These are phyloP conservation scores for Venturia canescens DNA, from an alignment of 1,140 invertebrate genomes.

Conservation along the genomic window DNA sequence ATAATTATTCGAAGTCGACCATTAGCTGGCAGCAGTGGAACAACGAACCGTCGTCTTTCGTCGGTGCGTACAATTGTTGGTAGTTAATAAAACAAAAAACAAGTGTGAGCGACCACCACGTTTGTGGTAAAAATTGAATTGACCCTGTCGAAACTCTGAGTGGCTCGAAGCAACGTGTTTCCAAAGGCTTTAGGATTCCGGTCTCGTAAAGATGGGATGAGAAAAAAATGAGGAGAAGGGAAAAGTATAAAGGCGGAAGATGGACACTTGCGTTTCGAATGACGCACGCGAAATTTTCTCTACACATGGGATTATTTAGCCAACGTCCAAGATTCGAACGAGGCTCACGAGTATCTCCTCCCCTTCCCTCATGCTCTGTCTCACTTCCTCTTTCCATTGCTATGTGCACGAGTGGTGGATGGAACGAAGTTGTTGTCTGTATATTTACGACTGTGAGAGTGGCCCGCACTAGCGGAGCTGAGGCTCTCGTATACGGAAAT, in stretches of 20 bases:
- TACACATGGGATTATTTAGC: neutral
- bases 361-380: constrained; percentile 12
- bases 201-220: constrained; percentile 53
- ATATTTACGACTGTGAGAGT: constrained; percentile 57
- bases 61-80: too few species aligned
- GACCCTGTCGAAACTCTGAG: constrained; percentile 13
- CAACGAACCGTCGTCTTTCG: too few species aligned
- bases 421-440: constrained; percentile 59
- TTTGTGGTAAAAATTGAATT: neutral
- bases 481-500: constrained; percentile 61
- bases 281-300: constrained; percentile 42
- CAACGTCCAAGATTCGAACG: neutral
- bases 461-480: constrained; percentile 35
- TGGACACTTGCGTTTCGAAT: constrained; percentile 26
- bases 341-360: neutral
- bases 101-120: neutral
- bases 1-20: too few species aligned
- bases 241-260: constrained; percentile 45
- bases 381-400: neutral
- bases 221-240: constrained; percentile 48
- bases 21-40: too few species aligned
- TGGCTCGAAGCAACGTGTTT: constrained; percentile 9
- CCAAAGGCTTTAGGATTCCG: constrained; percentile 66
- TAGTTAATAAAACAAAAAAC: too few species aligned
- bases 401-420: constrained; percentile 31